Evolutionary conservation across 2,888 invertebrate species (phyloP).

Genomic region (Melolontha melolontha): DNA sequence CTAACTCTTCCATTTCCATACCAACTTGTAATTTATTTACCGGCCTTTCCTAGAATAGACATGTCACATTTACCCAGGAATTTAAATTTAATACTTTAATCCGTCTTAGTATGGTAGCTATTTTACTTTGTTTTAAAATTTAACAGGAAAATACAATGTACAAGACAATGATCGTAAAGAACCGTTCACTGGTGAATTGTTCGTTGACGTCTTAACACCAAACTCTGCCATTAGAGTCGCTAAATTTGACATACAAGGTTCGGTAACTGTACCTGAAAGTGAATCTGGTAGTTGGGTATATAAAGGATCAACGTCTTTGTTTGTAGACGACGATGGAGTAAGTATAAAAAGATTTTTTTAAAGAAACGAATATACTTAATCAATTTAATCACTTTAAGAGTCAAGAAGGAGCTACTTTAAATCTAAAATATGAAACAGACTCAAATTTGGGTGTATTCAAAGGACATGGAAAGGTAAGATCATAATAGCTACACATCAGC

Average conservation of each 20-base stretch:
- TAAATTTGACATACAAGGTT: slow-evolving; percentile 64
- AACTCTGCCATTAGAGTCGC: slow-evolving; percentile 71
- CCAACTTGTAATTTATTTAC: too few species aligned
- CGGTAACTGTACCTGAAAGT: slow-evolving; percentile 54
- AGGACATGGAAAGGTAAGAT: slow-evolving; percentile 69
- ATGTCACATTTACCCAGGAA: too few species aligned
- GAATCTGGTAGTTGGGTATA: slow-evolving; percentile 50
- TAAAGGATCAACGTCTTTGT: slow-evolving; percentile 53
- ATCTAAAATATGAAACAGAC: slow-evolving; percentile 71
- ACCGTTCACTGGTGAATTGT: slow-evolving; percentile 67
- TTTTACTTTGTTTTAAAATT: slow-evolving; percentile 59
- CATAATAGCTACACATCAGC: too few species aligned
- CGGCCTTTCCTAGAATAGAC: too few species aligned
- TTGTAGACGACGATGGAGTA: slow-evolving; percentile 54
- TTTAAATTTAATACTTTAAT: too few species aligned
- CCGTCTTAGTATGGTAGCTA: slow-evolving; percentile 44
- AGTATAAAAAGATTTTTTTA: slow-evolving; percentile 17
- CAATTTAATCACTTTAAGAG: neutral
- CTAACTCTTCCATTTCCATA: too few species aligned
- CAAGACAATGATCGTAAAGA: slow-evolving; percentile 52
- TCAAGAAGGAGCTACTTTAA: neutral
- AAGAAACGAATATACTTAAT: neutral
- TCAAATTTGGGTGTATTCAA: slow-evolving; percentile 75
- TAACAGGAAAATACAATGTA: slow-evolving; percentile 29
- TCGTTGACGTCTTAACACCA: slow-evolving; percentile 68